Evolutionary conservation across 2,113 vertebrate species (phyloP).

Genomic region (Silurus glanis): DNA sequence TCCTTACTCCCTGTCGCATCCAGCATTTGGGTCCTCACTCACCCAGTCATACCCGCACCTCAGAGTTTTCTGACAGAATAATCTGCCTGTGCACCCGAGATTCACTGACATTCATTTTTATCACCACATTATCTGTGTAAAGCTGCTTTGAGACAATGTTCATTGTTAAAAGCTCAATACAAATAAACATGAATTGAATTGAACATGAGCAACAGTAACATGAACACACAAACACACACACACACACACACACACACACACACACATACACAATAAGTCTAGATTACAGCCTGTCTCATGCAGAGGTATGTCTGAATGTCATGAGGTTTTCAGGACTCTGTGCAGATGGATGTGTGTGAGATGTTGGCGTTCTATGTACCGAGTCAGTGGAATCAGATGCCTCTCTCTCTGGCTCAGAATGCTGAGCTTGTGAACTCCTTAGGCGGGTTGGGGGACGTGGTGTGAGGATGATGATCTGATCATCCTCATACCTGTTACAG

Average conservation of each 20-base stretch:
- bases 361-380: slow-evolving; percentile 70
- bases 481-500: slow-evolving; percentile 68
- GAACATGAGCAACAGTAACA: too few relatives aligned
- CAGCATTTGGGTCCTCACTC: too few relatives aligned
- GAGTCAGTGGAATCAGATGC: slow-evolving; percentile 65
- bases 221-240: too few relatives aligned
- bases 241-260: background rate
- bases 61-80: too few relatives aligned
- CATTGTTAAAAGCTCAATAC: too few relatives aligned
- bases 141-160: too few relatives aligned
- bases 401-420: slow-evolving; percentile 64
- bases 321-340: background rate
- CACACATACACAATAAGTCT: background rate
- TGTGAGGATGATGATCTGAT: slow-evolving; percentile 59
- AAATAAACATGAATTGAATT: too few relatives aligned
- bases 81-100: too few relatives aligned
- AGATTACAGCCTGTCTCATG: background rate
- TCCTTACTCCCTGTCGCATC: too few relatives aligned
- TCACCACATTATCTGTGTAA: too few relatives aligned
- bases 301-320: background rate
- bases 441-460: slow-evolving; percentile 78
- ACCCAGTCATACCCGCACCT: too few relatives aligned
- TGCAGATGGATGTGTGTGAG: background rate
- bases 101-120: too few relatives aligned
- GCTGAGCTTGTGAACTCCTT: slow-evolving; percentile 56